Conservation (phyloP, 2,113 vertebrate species). For the Passer domesticus region DNA sequence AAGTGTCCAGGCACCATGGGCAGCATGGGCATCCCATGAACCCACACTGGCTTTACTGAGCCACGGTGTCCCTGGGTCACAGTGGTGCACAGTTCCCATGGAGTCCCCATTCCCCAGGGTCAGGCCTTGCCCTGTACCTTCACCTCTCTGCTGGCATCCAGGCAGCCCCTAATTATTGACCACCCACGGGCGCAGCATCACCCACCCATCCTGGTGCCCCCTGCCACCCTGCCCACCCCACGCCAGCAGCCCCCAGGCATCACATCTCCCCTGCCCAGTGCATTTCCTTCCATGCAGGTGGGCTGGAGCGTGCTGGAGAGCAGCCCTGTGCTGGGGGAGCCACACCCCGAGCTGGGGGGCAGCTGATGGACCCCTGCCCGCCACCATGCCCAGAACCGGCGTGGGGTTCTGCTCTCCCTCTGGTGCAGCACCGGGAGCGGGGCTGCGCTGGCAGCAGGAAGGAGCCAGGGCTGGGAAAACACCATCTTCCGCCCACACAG, state of each 20-base stretch:
- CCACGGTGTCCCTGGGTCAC: rapidly evolving
- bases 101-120: rapidly evolving
- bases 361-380: neutral
- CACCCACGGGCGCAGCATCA: neutral
- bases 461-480: conserved; percentile 14
- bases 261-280: neutral
- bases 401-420: rapidly evolving
- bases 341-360: neutral
- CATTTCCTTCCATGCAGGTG: neutral
- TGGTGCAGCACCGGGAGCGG: neutral
- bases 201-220: rapidly evolving
- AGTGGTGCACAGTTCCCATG: rapidly evolving
- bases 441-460: neutral
- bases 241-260: rapidly evolving
- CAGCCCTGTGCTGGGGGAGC: neutral
- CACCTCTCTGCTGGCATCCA: neutral
- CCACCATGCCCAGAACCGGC: neutral
- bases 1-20: rapidly evolving
- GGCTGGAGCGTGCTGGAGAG: rapidly evolving
- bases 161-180: neutral
- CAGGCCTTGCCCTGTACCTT: neutral
- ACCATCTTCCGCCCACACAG: conserved; percentile 7
- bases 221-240: neutral
- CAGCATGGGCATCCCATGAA: rapidly evolving
- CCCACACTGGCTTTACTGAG: rapidly evolving